Evolutionary conservation across 2,797 vertebrate genomes (phyloP).

Genomic region (Molossus molossus): DNA sequence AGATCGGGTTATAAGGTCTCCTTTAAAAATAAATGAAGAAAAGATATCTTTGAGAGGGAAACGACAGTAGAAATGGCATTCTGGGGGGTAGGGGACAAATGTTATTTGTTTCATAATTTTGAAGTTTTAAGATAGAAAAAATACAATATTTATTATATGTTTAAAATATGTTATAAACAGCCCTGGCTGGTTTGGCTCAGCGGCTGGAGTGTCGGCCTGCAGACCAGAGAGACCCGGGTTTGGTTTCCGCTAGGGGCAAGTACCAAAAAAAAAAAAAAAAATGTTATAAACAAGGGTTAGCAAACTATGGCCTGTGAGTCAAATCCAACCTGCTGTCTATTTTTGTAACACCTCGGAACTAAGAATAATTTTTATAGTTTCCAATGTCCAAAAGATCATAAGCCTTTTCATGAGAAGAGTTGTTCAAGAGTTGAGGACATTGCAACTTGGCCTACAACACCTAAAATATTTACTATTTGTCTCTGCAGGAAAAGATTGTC

Average conservation of each 20-base stretch:
- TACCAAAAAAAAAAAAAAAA: background rate
- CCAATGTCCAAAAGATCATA: background rate
- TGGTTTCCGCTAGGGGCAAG: too few relatives aligned
- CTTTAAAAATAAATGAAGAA: background rate
- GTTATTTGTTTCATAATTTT: background rate
- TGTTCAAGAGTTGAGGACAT: background rate
- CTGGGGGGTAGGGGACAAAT: background rate
- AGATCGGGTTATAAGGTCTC: too few relatives aligned
- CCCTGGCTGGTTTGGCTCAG: too few relatives aligned
- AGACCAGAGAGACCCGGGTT: too few relatives aligned
- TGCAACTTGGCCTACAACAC: background rate
- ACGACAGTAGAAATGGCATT: background rate
- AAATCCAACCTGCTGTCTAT: background rate
- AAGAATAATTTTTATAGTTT: constrained; percentile 4
- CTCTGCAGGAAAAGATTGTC: background rate
- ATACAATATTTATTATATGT: background rate
- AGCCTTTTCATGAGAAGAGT: background rate
- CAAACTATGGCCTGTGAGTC: background rate
- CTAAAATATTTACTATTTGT: background rate
- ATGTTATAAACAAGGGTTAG: background rate
- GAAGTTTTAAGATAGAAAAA: background rate
- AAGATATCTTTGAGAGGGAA: background rate
- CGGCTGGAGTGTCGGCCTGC: too few relatives aligned
- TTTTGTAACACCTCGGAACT: background rate
- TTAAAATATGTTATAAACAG: constrained; percentile 3